Evolutionary conservation across 2,113 vertebrate genomes (phyloP).

Genomic region (Eulemur macaco): DNA sequence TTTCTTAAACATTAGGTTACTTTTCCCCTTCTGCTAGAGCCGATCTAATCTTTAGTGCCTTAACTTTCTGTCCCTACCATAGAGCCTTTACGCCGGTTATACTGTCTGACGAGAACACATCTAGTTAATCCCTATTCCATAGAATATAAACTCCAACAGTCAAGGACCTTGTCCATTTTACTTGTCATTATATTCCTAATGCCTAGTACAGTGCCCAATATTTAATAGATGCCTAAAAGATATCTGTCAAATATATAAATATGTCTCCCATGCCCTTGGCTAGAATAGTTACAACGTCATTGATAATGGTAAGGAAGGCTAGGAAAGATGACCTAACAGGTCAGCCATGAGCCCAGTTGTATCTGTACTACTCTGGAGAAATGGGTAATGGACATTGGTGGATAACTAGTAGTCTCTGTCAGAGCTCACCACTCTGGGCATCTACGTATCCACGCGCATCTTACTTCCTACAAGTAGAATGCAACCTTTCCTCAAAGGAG

Average conservation of each 20-base stretch:
- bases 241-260: background rate
- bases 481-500: background rate
- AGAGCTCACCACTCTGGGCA: background rate
- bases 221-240: background rate
- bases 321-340: background rate
- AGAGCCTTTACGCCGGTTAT: background rate
- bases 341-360: fast-evolving
- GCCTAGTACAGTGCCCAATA: background rate
- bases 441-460: background rate
- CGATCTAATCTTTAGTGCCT: background rate
- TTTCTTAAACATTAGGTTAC: background rate
- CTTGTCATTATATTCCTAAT: background rate
- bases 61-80: background rate
- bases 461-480: background rate
- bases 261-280: background rate
- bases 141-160: background rate
- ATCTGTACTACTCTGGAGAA: background rate
- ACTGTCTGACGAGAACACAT: background rate
- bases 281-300: background rate
- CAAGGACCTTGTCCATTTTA: background rate
- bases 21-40: background rate
- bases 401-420: background rate
- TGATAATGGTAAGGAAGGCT: background rate
- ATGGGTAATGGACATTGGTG: too few relatives aligned
- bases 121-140: background rate